phyloP scores from a whole-genome alignment of 2,888 invertebrate genomes.

The Chrysomela aeneicollis region DNA sequence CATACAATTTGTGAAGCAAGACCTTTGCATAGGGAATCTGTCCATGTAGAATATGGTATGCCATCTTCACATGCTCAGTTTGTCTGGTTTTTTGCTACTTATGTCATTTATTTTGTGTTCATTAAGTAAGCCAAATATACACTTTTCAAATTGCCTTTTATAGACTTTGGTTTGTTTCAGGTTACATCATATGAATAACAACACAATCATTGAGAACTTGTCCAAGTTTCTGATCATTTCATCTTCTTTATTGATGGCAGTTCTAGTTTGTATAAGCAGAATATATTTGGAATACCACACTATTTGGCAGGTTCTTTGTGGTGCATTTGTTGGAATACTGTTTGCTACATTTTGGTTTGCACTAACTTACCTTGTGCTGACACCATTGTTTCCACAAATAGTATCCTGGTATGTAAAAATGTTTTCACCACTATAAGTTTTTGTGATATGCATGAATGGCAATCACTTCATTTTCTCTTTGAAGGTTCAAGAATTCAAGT shows the following conservation, averaged over 20 bases:
- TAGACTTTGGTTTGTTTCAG: conserved; percentile 61
- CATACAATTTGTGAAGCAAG: conserved; percentile 82
- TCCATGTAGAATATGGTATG: conserved; percentile 86
- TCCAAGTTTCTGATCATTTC: conserved; percentile 75
- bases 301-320: conserved; percentile 80
- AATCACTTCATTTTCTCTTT: no score
- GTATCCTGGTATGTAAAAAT: conserved; percentile 79
- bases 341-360: conserved; percentile 85
- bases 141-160: background rate
- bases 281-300: conserved; percentile 91
- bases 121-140: conserved; percentile 71
- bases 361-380: conserved; percentile 79
- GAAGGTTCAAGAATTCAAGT: no score
- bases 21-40: conserved; percentile 73
- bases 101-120: conserved; percentile 84
- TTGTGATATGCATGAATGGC: no score
- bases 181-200: conserved; percentile 83
- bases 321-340: conserved; percentile 75
- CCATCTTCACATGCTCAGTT: conserved; percentile 92
- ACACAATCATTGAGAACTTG: conserved; percentile 77
- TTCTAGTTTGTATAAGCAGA: conserved; percentile 73
- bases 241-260: conserved; percentile 67
- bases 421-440: background rate
- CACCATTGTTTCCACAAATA: conserved; percentile 85
- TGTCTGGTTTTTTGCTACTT: conserved; percentile 89